phyloP scores from a whole-genome alignment of 2,113 vertebrate species.

The Capreolus pygargus region DNA sequence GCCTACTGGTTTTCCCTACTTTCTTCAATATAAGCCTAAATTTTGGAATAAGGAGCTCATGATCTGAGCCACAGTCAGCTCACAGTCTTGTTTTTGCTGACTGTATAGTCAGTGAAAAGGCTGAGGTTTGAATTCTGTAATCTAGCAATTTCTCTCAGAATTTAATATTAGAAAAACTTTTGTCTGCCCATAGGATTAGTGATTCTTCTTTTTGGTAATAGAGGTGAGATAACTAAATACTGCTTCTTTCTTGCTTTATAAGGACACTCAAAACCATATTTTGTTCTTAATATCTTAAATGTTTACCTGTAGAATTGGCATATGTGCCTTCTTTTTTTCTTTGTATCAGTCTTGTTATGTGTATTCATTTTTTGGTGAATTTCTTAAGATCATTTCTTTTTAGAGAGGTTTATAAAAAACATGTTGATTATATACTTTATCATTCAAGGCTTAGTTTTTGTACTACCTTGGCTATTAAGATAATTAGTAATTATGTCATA shows the following conservation, averaged over 20 bases:
- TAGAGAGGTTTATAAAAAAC: background rate
- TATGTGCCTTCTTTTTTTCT: background rate
- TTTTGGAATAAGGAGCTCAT: background rate
- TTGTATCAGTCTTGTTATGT: background rate
- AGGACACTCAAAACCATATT: background rate
- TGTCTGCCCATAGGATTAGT: background rate
- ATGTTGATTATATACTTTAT: background rate
- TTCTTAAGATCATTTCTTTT: constrained; percentile 6
- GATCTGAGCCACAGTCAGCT: background rate
- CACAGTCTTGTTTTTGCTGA: background rate
- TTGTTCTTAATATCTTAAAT: background rate
- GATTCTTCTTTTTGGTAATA: background rate
- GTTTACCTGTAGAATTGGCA: background rate
- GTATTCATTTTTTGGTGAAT: background rate
- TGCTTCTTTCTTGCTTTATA: background rate
- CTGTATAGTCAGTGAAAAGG: background rate
- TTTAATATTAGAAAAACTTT: constrained; percentile 5
- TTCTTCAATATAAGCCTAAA: background rate
- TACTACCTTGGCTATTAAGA: background rate
- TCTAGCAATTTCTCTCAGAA: background rate
- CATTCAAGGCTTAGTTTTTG: background rate
- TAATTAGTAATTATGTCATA: background rate
- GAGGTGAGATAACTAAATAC: background rate
- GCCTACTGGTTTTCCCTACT: background rate
- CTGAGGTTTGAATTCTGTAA: background rate